Percentiles rank a stretch among this genome's conserved stretches.
Evolutionary conservation across 1,140 invertebrate species (phyloP).

Genomic region (Bilobella aurantiaca): DNA sequence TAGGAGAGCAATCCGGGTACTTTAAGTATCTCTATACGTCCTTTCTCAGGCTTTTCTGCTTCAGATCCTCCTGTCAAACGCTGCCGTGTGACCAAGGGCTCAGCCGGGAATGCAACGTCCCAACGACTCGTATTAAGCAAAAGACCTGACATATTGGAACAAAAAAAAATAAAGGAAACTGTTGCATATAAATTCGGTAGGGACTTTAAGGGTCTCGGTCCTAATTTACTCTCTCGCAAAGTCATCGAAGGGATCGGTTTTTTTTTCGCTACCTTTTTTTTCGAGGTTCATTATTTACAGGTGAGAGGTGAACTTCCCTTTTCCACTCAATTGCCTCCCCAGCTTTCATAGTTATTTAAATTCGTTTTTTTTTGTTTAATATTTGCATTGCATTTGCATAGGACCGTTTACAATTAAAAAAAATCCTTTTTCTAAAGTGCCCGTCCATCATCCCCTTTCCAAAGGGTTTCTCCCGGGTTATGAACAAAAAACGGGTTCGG

Average conservation of each 20-base stretch:
- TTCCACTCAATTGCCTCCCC: conserved; percentile 6
- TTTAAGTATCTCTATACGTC: neutral
- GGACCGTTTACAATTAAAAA: neutral
- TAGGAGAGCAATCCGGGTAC: neutral
- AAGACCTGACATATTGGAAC: neutral
- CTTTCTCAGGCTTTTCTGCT: neutral
- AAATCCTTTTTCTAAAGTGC: neutral
- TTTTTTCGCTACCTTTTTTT: neutral
- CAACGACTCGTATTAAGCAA: no score
- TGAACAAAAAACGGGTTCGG: neutral
- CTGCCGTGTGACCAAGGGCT: neutral
- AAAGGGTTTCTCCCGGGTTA: no score
- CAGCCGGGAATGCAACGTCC: neutral
- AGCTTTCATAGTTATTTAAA: neutral
- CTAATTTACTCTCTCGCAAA: neutral
- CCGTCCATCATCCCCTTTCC: no score
- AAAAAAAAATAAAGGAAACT: neutral
- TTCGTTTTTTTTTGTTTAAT: neutral
- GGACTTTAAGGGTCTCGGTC: neutral
- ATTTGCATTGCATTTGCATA: neutral
- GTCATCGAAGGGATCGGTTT: neutral
- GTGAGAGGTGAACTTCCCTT: conserved; percentile 3
- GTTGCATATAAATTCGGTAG: neutral
- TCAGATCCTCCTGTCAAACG: no score
- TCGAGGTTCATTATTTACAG: neutral